Percentiles rank a stretch among this genome's conserved stretches.
These are phyloP conservation scores for Polydrusus cervinus DNA, from an alignment of 2,888 invertebrate species.

Conservation along the genomic window DNA sequence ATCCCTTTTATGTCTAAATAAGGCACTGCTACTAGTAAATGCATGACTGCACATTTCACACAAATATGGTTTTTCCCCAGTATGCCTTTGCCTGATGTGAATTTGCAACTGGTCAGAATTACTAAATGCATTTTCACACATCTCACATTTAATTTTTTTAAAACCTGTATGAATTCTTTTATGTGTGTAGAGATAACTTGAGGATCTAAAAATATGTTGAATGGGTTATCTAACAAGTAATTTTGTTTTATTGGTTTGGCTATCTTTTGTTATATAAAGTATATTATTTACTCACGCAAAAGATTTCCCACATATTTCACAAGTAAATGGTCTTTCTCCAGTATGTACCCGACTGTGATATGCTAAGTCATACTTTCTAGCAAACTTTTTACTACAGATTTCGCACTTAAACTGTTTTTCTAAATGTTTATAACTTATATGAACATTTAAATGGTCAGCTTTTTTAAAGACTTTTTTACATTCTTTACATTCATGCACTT, in stretches of 20 bases:
- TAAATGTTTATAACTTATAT: constrained; percentile 32
- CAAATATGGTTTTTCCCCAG: constrained; percentile 47
- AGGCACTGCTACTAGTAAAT: constrained; percentile 37
- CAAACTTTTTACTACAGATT: constrained; percentile 42
- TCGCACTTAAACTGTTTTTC: constrained; percentile 44
- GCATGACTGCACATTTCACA: constrained; percentile 50
- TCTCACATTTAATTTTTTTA: constrained; percentile 37
- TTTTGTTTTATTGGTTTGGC: no score
- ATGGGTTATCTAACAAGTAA: no score
- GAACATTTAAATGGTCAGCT: constrained; percentile 39
- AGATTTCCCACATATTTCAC: constrained; percentile 45
- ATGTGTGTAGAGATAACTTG: constrained; percentile 41
- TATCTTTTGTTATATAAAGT: no score
- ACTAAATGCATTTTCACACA: constrained; percentile 33
- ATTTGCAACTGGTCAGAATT: constrained; percentile 41
- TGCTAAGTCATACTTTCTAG: constrained; percentile 38
- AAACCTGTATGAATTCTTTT: constrained; percentile 38
- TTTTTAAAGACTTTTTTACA: constrained; percentile 40
- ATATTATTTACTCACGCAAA: constrained; percentile 38
- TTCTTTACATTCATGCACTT: constrained; percentile 35
- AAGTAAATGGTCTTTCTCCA: constrained; percentile 43
- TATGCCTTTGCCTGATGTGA: constrained; percentile 47
- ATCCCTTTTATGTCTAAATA: constrained; percentile 43
- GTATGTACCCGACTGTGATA: constrained; percentile 42
- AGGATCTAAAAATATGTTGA: constrained; percentile 25